These are phyloP conservation scores for Lasius platythorax DNA, from an alignment of 2,888 invertebrate species.

Conservation along the genomic window DNA sequence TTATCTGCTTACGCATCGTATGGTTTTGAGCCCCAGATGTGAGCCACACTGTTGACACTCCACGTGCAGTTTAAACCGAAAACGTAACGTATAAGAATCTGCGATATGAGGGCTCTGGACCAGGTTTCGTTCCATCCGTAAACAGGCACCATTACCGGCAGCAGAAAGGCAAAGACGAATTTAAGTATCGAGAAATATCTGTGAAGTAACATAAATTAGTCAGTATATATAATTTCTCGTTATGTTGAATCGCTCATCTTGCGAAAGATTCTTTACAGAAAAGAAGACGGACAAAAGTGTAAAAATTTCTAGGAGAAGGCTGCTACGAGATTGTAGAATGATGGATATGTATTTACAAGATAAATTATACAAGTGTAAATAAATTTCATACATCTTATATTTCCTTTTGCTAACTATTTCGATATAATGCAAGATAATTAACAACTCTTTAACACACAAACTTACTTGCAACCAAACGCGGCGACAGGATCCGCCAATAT, in stretches of 20 bases:
- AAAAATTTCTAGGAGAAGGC: not conserved
- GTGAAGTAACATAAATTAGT: not conserved
- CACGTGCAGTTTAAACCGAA: conserved; percentile 87
- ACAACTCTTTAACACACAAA: not conserved
- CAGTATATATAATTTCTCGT: not conserved
- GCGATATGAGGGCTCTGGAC: conserved; percentile 85
- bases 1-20: conserved; percentile 80
- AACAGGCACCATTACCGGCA: conserved; percentile 85
- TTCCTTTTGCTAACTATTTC: not conserved
- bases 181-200: conserved; percentile 76
- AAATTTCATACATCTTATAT: not conserved
- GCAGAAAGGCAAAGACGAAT: conserved; percentile 86
- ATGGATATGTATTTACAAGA: not conserved
- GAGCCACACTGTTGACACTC: conserved; percentile 89
- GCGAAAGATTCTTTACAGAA: not conserved
- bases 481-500: conserved; percentile 92
- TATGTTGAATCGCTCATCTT: not conserved
- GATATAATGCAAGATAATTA: not conserved
- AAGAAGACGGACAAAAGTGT: not conserved
- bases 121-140: conserved; percentile 88
- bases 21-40: conserved; percentile 84
- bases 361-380: not conserved
- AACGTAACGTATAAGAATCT: conserved; percentile 86
- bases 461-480: conserved; percentile 91
- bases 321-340: not conserved